Evolutionary conservation across 1,140 invertebrate genomes (phyloP), one percentile per base, ranked within the genome.

Genomic region (Drosophila equinoxialis): DNA sequence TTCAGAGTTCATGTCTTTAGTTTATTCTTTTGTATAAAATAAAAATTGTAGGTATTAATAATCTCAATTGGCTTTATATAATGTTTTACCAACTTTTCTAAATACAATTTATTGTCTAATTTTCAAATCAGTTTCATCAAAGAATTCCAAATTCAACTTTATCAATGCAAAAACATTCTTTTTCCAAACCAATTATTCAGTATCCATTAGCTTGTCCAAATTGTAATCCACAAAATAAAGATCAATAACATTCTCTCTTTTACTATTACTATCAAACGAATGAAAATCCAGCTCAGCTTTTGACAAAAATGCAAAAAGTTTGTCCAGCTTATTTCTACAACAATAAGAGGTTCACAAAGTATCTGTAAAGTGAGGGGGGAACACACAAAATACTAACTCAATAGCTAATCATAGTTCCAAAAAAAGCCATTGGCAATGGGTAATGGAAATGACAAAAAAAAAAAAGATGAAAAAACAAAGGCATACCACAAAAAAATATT

Each of bases 301-400:
- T 51, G 17, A 51, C 17, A 51, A 23, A 51, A 60, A 14, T 20
- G 58, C 17, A 60, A 41, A 60, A 60, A 35, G 39, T 60, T 60
- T 39, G 20, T n/a, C 35, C 37, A 39, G 37, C 20, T 60, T 23
- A 23, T 60, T 20, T 8, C 30, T 20, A 10, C 5, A 39, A 37
- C 14, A 26, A 26, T 39, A 57, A 23, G 45, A 48, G 2, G 17
- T 7, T 17, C 20, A 51, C 45, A 51, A 51, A 51, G 45, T 23
- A 17, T 39, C 35, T 13, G 45, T 1, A 23, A 20, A 48, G 13
- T 3, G 6, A 48, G 42, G 3, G 17, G 17, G 45, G 6, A 17
- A 20, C 13, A 51, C 7, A 58, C n/a, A 23, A 30, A 30, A 17
- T 51, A n/a, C 8, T 39, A 10, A 60, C 20, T 60, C 58, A 60